Evolutionary conservation across 2,797 vertebrate species (phyloP), one percentile per base, ranked within the genome.

Genomic region (Lepidocolaptes lacrymiger): DNA sequence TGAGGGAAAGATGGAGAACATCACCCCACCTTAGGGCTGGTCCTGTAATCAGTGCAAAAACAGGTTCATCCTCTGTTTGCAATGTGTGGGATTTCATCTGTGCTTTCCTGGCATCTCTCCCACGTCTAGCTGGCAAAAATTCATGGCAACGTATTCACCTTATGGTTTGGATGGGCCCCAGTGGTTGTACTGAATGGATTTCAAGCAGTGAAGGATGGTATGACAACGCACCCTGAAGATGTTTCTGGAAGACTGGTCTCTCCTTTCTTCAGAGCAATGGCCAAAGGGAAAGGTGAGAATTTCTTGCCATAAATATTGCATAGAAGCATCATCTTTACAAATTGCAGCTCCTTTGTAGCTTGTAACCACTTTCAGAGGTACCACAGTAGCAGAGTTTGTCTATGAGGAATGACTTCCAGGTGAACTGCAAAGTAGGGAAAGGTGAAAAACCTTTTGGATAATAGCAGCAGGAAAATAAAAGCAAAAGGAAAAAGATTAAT

Each of bases 261-360:
- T 16, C 96, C 96, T 79, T 61, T 97, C 34, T 95, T 97, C 90
- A 93, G 80, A 87, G 95, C 92, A 76, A 30, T 94, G 88, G 95
- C 96, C 83, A 95, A 95, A 94, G 95, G 93, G 88, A 96, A 95
- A 91, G 96, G 96, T 97, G 59, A 79, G 74, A 55, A 8, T 63
- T 76, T 44, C 55, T 51, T 59, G 14, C 30, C 10, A 12, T 55
- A 62, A 72, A 51, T 27, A 46, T 9, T 69, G 17, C 41, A 72
- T 32, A 56, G 37, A 75, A 78, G 14, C 7, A 36, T 32, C 1
- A 2, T 39, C 34, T 61, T 56, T 44, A 48, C 21, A 89, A 83
- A 56, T 0, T 71, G 19, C 30, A 88, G 5, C 8, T 82, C 39
- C 88, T 85, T 10, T 49, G 37, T 59, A n/a, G 18, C 26, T 87